A percentile compares a stretch with the other conserved stretches of the same genome.
phyloP scores from a whole-genome alignment of 1,140 invertebrate species.

The Gryon sp. region DNA sequence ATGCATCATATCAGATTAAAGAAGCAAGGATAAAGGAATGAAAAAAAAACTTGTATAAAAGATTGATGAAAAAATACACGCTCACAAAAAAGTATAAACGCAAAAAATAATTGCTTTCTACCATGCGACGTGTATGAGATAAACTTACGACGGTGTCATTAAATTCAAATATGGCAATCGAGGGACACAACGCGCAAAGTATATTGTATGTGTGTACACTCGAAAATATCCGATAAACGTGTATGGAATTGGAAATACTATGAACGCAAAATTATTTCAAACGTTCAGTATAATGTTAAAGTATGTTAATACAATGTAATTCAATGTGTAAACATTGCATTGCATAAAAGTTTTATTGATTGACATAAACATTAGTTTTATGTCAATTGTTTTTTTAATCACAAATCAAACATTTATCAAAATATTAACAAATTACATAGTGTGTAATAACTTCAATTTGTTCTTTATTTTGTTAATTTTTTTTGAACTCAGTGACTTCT shows the following conservation, averaged over 20 bases:
- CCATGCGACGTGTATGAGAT: constrained; percentile 34
- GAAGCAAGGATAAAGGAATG: constrained; percentile 14
- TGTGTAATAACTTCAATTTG: no score
- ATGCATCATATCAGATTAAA: constrained; percentile 35
- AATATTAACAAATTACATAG: no score
- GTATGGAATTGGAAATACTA: neutral
- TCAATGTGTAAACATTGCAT: neutral
- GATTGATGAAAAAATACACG: constrained; percentile 35
- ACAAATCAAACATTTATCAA: no score
- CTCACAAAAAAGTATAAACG: constrained; percentile 32
- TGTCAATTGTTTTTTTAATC: no score
- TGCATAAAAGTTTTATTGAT: no score
- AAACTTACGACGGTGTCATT: constrained; percentile 55
- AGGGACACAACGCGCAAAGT: constrained; percentile 58
- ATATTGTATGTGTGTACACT: constrained; percentile 28
- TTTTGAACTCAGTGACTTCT: no score
- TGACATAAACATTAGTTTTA: no score
- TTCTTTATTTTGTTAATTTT: no score
- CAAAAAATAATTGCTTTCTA: constrained; percentile 51
- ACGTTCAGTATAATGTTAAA: neutral
- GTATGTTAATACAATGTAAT: no score
- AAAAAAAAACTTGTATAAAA: constrained; percentile 22
- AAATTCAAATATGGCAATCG: constrained; percentile 66
- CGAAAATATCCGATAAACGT: neutral
- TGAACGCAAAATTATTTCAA: neutral